A percentile compares a stretch with the other conserved stretches of the same genome.
phyloP scores from a whole-genome alignment of 1,140 invertebrate species.

The Ceratoteleas bidentatus region DNA sequence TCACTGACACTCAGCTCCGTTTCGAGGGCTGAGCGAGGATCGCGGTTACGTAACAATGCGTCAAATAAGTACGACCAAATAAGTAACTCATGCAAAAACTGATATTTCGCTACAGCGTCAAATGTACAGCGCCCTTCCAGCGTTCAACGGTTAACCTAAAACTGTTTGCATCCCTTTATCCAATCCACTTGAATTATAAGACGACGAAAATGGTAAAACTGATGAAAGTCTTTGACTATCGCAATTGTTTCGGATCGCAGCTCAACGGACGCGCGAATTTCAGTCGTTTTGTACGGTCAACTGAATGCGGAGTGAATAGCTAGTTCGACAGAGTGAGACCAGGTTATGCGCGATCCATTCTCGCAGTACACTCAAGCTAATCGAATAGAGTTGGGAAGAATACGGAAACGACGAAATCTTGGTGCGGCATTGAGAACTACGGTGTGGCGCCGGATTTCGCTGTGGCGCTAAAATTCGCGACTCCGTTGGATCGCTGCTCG shows the following conservation, averaged over 20 bases:
- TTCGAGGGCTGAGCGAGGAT: slow-evolving; percentile 14
- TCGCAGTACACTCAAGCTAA: slow-evolving; percentile 28
- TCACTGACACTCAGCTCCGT: slow-evolving; percentile 13
- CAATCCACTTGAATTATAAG: slow-evolving; percentile 30
- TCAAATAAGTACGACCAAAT: slow-evolving; percentile 5
- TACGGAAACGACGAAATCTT: slow-evolving; percentile 35
- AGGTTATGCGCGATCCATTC: slow-evolving; percentile 27
- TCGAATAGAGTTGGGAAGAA: slow-evolving; percentile 40
- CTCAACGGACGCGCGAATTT: slow-evolving; percentile 31
- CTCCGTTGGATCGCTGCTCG: slow-evolving; percentile 12
- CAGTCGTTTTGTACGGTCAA: slow-evolving; percentile 12
- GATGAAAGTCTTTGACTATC: slow-evolving; percentile 43
- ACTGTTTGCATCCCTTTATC: slow-evolving; percentile 9
- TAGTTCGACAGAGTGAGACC: slow-evolving; percentile 16
- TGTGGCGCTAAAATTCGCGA: slow-evolving; percentile 22
- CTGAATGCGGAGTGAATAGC: slow-evolving; percentile 30
- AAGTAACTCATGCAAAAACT: slow-evolving; percentile 14
- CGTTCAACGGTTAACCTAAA: slow-evolving; percentile 27
- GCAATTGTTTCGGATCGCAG: slow-evolving; percentile 22
- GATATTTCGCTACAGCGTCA: slow-evolving; percentile 2
- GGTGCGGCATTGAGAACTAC: slow-evolving; percentile 3
- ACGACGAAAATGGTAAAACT: slow-evolving; percentile 47
- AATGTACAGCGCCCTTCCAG: slow-evolving; percentile 54
- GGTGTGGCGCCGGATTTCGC: neutral
- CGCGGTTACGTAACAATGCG: slow-evolving; percentile 29